phyloP scores from a whole-genome alignment of 2,888 invertebrate species.

The Hanleya hanleyi region DNA sequence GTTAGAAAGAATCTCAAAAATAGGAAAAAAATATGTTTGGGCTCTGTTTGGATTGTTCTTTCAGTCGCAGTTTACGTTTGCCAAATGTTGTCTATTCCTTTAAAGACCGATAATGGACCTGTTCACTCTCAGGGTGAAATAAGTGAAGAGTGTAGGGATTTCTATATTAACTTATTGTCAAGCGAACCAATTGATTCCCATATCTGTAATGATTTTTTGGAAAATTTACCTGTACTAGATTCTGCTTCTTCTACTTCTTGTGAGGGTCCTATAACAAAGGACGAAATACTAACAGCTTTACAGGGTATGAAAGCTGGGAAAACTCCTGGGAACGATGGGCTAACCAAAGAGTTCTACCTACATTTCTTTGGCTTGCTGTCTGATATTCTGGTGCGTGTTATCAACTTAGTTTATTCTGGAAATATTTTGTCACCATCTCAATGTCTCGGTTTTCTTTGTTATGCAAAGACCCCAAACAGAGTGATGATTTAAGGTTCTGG shows the following conservation, averaged over 20 bases:
- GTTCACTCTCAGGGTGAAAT: background rate
- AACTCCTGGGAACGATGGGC: conserved; percentile 20
- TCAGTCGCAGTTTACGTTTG: no score
- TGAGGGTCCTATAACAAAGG: background rate
- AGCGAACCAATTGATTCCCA: background rate
- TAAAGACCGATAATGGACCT: background rate
- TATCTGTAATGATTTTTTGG: background rate
- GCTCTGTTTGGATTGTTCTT: no score
- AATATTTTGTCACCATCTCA: background rate
- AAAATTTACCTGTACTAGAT: background rate
- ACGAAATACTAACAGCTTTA: background rate
- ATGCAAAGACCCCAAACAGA: background rate
- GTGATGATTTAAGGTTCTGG: conserved; percentile 8
- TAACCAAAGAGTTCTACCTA: conserved; percentile 16
- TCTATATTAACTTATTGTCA: background rate
- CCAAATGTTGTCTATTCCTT: background rate
- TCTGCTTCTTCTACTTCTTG: background rate
- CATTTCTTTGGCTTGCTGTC: background rate
- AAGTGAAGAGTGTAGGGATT: background rate
- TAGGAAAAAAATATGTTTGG: background rate
- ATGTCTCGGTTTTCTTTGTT: background rate
- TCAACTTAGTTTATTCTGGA: conserved; percentile 1
- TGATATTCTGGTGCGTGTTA: background rate
- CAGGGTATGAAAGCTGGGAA: conserved; percentile 6
- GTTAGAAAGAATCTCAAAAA: background rate